Base-by-base conservation (phyloP, 2,797 vertebrate species). In the Poecile montanus region DNA sequence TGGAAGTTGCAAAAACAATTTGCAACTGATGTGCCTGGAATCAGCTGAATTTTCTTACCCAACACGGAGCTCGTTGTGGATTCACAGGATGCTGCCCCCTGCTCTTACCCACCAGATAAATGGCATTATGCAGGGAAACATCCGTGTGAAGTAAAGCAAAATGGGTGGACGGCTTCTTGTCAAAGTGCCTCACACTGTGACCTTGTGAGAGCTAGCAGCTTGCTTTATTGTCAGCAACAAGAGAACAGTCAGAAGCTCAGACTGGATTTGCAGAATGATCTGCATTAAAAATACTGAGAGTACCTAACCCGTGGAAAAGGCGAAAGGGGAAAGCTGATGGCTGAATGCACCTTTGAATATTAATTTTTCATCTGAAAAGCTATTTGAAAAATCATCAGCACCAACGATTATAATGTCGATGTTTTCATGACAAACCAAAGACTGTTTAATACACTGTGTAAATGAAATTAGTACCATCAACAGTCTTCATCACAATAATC, bases 181-280 rank as follows among this genome's bases (percentile, higher is more conserved):
- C 85, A 44, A 93, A 91, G 42, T 65, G 91, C 53, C 45, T 93
- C 73, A 70, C 44, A 38, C 60, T 54, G 17, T 10, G 34, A 90
- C 85, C 89, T 54, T 93, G 56, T 56, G 54, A 89, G 48, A 94
- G 29, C 67, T 29, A 90, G 74, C 38, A 71, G 80, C 61, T 94
- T 77, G 63, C 85, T 84, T 82, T 88, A 84, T 75, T 87, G 83
- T 79, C 88, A 94, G 48, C 56, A 83, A 93, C 89, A 94, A 61
- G 9, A 45, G 47, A 91, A 61, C 47, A 90, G 80, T 30, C 72
- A 79, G 85, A 88, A 87, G 60, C 93, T 92, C 80, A 74, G 45
- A 76, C 34, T 65, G 51, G 17, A 42, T 12, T 38, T 51, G 54
- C 71, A 54, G 60, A 94, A 48, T 10, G 12, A n/a, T 26, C 77